Conservation (phyloP, 1,140 invertebrate species). For the Papilio dardanus region DNA sequence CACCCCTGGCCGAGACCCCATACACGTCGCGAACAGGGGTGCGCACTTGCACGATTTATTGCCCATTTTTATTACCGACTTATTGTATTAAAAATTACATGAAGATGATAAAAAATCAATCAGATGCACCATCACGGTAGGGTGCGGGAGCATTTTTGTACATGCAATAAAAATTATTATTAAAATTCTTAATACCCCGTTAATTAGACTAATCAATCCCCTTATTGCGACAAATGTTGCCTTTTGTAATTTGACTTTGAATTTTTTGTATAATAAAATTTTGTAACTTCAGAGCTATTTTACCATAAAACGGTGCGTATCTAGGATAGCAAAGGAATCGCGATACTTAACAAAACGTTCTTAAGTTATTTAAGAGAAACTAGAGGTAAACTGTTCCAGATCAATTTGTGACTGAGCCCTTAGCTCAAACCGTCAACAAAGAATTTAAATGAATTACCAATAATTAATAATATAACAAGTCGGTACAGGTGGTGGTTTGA, state of each 20-base stretch:
- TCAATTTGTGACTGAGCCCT: no score
- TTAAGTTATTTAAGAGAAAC: no score
- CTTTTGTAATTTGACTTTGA: no score
- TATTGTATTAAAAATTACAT: constrained; percentile 30
- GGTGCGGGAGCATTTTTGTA: background rate
- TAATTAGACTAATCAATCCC: background rate
- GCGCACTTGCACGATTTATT: constrained; percentile 34
- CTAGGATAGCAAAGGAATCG: no score
- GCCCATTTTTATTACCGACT: constrained; percentile 22
- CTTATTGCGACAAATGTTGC: no score
- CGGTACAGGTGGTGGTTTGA: background rate
- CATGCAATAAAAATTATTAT: constrained; percentile 2
- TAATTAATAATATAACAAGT: background rate
- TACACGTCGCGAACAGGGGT: constrained; percentile 18
- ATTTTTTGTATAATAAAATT: no score
- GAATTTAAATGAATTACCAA: background rate
- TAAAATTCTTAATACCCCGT: background rate
- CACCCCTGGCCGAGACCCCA: constrained; percentile 1
- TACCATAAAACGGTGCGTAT: no score
- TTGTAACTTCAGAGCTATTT: no score
- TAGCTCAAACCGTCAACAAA: background rate
- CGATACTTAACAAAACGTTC: no score
- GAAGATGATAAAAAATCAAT: constrained; percentile 18
- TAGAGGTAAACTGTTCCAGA: no score
- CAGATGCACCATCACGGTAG: background rate